Percentiles rank a stretch among this genome's conserved stretches.
Conservation (phyloP, 1,140 invertebrate species). For the Procambarus clarkii region DNA sequence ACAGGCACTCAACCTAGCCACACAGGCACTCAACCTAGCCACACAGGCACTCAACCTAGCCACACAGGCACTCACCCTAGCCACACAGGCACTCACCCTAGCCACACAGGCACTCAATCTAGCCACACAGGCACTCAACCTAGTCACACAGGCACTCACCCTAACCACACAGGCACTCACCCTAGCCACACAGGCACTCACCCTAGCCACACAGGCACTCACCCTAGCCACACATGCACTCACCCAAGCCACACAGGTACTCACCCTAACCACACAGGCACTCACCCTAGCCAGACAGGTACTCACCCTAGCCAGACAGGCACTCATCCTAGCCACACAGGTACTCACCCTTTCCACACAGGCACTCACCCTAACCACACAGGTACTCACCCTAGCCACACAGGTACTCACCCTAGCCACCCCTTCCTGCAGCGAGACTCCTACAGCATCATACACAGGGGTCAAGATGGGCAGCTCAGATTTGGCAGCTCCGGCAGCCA, state of each 20-base stretch:
- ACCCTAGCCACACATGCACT: background rate
- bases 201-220: background rate
- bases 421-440: conserved; percentile 6
- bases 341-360: background rate
- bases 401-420: conserved; percentile 22
- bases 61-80: conserved; percentile 13
- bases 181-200: conserved; percentile 14
- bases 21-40: background rate
- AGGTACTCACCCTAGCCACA: background rate
- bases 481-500: conserved; percentile 24
- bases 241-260: background rate
- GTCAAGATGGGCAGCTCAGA: conserved; percentile 41
- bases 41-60: background rate
- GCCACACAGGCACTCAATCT: background rate
- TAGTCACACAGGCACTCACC: too few species aligned
- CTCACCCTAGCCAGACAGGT: background rate
- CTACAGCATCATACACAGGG: conserved; percentile 46
- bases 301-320: background rate
- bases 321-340: conserved; percentile 1
- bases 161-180: background rate
- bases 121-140: background rate
- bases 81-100: background rate
- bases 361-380: background rate
- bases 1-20: background rate
- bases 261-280: background rate